Base-by-base conservation (phyloP, 2,797 vertebrate genomes). In the Hippoglossus hippoglossus region DNA sequence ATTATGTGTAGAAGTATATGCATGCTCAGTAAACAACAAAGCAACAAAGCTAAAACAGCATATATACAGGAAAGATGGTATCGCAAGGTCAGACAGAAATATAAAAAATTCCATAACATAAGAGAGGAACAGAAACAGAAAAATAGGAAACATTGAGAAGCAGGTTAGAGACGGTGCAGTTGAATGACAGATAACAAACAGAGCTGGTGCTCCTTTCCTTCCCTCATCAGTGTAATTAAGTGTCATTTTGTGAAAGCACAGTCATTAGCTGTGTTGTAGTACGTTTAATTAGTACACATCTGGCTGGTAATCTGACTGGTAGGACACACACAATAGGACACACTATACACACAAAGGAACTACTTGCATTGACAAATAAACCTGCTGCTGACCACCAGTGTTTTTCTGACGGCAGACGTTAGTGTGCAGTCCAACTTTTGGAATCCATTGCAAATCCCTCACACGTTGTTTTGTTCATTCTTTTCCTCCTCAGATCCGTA, bases 401-500 rank as follows among this genome's bases (percentile, higher is more conserved):
- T 21, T 21, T 21, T n/a, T 49, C 8, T 52, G 4, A 15, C 2
- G 5, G 16, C 36, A 39, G 36, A 39, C 36, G 3, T 4, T 39
- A 39, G 36, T 39, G 36, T 11, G 9, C 10, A 39, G 36, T 39
- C 36, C 36, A 4, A 39, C 36, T 39, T 39, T 13, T 12, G 1
- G 41, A 44, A 6, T 44, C 39, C 15, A 41, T 41, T 15, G 11
- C 10, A 34, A 39, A 39, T 39, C 26, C 19, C 11, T 10, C 26
- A 13, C 21, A 1, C 8, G 25, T 36, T 61, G 10, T 62, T 65
- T 57, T 16, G 65, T 18, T 76, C 7, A 54, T 47, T 24, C 1
- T 0, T 2, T 68, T 26, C 65, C 6, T 79, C 21, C 10, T 61
- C 94, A 99, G 98, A 99, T 99, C 89, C 95, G 98, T 80, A 95